Percentiles rank a stretch among this genome's conserved stretches.
Evolutionary conservation across 2,797 vertebrate genomes (phyloP).

Genomic region (Hemibagrus guttatus): DNA sequence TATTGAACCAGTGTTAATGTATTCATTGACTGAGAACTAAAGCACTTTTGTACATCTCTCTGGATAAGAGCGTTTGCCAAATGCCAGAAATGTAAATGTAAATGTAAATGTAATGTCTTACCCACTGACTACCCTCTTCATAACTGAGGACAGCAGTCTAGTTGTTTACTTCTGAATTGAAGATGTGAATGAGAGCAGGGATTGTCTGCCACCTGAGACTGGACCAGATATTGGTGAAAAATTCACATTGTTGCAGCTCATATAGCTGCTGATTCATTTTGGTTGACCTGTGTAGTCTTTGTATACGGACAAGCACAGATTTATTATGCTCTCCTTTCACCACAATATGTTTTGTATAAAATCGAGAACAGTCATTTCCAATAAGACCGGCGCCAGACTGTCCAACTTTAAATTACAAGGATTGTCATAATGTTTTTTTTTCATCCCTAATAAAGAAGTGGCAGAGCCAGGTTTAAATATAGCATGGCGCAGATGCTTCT

Average conservation of each 20-base stretch:
- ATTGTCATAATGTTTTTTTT: slow-evolving; percentile 3
- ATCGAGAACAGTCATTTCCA: slow-evolving; percentile 40
- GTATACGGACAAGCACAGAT: neutral
- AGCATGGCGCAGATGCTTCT: slow-evolving; percentile 68
- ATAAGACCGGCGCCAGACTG: slow-evolving; percentile 68
- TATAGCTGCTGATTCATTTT: slow-evolving; percentile 16
- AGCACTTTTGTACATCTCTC: too few species aligned
- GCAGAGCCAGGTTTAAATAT: slow-evolving; percentile 68
- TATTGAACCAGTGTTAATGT: too few species aligned
- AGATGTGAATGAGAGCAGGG: slow-evolving; percentile 10
- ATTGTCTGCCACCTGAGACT: neutral
- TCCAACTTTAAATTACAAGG: slow-evolving; percentile 56
- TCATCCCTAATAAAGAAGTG: slow-evolving; percentile 60
- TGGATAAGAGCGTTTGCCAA: too few species aligned
- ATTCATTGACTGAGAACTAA: too few species aligned
- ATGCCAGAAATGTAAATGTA: too few species aligned
- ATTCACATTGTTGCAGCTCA: slow-evolving; percentile 8
- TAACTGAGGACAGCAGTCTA: slow-evolving; percentile 9
- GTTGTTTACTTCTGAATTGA: slow-evolving; percentile 31
- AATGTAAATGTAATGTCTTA: too few species aligned
- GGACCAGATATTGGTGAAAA: slow-evolving; percentile 26
- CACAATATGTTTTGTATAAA: slow-evolving; percentile 17
- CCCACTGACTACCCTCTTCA: neutral
- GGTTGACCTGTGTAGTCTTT: neutral
- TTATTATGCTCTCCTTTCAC: neutral